Evolutionary conservation across 2,797 vertebrate species (phyloP), one percentile per base, ranked within the genome.

Genomic region (Champsocephalus esox): DNA sequence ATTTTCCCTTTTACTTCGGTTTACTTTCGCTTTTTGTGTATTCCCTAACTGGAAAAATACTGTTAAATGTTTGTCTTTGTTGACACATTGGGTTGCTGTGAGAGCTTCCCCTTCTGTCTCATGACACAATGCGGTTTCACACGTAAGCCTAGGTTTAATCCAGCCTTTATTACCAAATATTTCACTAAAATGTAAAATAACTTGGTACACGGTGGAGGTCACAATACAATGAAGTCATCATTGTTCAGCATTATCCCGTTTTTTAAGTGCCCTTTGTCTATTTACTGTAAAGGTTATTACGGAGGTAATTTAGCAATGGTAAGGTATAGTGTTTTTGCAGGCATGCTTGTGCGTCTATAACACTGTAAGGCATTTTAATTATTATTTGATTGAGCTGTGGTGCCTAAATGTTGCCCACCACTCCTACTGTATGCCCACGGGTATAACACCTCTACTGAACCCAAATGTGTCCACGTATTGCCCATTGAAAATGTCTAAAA

Each of bases 31-130:
- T 54, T 62, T 5, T 11, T 43, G 5, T 55, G 3, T 0, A 1
- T 16, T 12, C 12, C 7, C 2, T 5, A 2, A 3, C 12, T 49
- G 66, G 16, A 1, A 12, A 70, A 66, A 19, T 3, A 4, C 4
- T 1, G 56, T 17, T 19, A 24, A 34, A 45, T 19, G 19, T 16
- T 44, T 28, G 38, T 69, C 59, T 67, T 80, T 82, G 70, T 81
- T 60, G 49, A 21, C 14, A 13, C 12, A 7, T 4, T 16, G 17
- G 1, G 11, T 48, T 54, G 50, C 72, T 38, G n/a, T 14, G 9
- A 12, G 17, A 7, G 75, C 78, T 81, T 87, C 87, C 83, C 3
- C 55, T 91, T 87, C 21, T 28, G 73, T 71, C 81, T 79, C 73
- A 70, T 87, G 76, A 79, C 83, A 54, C 80, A 55, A 28, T 64